phyloP scores from a whole-genome alignment of 2,113 vertebrate species.

The Tauraco erythrolophus region DNA sequence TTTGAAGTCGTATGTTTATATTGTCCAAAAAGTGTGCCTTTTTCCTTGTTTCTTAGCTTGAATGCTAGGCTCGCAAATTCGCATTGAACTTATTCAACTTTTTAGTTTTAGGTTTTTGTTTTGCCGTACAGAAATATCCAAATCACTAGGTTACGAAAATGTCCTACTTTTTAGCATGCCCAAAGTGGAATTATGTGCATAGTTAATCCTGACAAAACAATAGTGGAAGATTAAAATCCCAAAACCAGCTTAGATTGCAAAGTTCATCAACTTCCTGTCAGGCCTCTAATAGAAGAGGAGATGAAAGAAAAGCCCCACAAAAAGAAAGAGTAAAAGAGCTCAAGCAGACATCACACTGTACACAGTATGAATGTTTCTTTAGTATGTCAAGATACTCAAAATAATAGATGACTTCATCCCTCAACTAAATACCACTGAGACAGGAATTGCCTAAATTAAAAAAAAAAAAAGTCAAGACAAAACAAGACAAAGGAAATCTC shows the following conservation, averaged over 20 bases:
- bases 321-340: not conserved
- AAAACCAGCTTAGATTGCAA: not conserved
- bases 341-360: not conserved
- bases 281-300: not conserved
- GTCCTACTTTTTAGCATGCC: not conserved
- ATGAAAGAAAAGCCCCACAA: not conserved
- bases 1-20: not conserved
- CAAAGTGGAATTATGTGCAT: not conserved
- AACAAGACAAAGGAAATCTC: not conserved
- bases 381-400: not conserved
- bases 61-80: not conserved
- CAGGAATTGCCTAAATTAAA: not conserved
- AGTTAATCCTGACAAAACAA: not conserved
- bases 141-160: not conserved
- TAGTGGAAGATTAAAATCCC: not conserved
- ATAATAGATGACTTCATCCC: not conserved
- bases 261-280: not conserved
- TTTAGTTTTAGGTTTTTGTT: not conserved
- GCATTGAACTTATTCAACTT: not conserved
- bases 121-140: not conserved
- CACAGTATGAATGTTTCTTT: not conserved
- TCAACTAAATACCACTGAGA: not conserved
- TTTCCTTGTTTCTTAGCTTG: not conserved
- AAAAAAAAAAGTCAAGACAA: not conserved
- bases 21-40: not conserved